Conservation (phyloP, 2,113 vertebrate genomes). For the Stegastes partitus region DNA sequence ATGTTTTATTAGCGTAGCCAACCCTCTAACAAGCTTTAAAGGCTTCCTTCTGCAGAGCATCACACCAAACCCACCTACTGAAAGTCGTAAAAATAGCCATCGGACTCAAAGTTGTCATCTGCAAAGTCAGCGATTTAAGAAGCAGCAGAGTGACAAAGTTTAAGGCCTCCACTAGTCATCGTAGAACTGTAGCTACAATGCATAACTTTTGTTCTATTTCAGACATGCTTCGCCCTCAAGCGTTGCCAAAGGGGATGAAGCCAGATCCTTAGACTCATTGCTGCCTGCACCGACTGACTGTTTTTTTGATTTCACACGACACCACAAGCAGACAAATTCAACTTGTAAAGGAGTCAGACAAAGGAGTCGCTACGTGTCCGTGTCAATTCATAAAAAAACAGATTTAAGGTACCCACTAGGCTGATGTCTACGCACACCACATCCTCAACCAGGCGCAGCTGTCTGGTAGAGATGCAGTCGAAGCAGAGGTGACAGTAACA, state of each 20-base stretch:
- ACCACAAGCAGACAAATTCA: constrained; percentile 12
- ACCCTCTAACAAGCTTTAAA: constrained; percentile 48
- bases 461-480: not conserved
- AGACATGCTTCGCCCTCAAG: constrained; percentile 28
- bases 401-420: constrained; percentile 3
- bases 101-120: constrained; percentile 10
- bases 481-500: not conserved
- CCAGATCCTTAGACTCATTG: not conserved
- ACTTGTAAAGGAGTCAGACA: constrained; percentile 15
- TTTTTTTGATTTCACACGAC: constrained; percentile 32
- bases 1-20: constrained; percentile 45
- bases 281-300: constrained; percentile 12
- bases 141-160: constrained; percentile 25
- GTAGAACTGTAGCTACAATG: constrained; percentile 8
- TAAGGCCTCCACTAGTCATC: not conserved
- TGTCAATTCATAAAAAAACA: constrained; percentile 6
- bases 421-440: not conserved
- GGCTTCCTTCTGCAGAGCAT: constrained; percentile 27
- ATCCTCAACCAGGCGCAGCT: not conserved
- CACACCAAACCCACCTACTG: not conserved
- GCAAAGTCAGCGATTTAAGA: constrained; percentile 35
- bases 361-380: not conserved
- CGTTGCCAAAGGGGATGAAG: constrained; percentile 27
- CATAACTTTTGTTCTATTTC: constrained; percentile 18
- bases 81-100: constrained; percentile 22